These are phyloP conservation scores for Pseudomyrmex flavicornis DNA, from an alignment of 1,140 invertebrate species.

Conservation along the genomic window DNA sequence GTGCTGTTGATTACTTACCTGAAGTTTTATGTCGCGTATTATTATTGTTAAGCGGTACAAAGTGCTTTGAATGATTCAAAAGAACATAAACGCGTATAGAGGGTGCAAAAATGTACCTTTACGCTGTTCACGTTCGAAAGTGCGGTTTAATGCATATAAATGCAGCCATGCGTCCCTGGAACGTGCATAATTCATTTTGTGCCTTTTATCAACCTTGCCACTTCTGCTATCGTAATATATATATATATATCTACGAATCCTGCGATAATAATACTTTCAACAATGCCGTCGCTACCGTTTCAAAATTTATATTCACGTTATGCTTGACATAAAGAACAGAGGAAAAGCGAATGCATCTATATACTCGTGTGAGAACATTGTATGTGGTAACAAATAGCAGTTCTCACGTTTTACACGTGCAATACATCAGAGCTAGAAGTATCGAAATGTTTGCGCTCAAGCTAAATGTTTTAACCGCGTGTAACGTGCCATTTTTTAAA, in stretches of 20 bases:
- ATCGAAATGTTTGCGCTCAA: conserved; percentile 7
- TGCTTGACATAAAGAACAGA: conserved; percentile 43
- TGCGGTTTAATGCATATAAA: conserved; percentile 61
- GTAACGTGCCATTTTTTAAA: not conserved
- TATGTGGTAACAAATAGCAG: conserved; percentile 23
- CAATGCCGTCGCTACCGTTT: conserved; percentile 35
- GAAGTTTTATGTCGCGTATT: not conserved
- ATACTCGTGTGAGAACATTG: not conserved
- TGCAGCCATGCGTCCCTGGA: conserved; percentile 15
- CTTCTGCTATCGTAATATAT: conserved; percentile 26
- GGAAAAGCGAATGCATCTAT: conserved; percentile 3
- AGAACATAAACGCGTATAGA: conserved; percentile 13
- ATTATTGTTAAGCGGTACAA: not conserved
- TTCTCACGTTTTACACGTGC: not conserved
- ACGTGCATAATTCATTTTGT: conserved; percentile 58
- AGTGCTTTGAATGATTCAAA: not conserved
- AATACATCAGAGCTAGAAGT: not conserved
- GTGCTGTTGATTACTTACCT: not conserved
- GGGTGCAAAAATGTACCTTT: conserved; percentile 41
- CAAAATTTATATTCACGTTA: conserved; percentile 48
- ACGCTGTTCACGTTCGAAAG: conserved; percentile 33
- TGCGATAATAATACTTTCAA: conserved; percentile 55
- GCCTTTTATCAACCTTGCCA: conserved; percentile 54
- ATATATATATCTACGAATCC: conserved; percentile 49
- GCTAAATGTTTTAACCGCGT: not conserved